Percentiles rank a stretch among this genome's conserved stretches.
These are phyloP conservation scores for Aix galericulata DNA, from an alignment of 2,113 vertebrate genomes.

Conservation along the genomic window DNA sequence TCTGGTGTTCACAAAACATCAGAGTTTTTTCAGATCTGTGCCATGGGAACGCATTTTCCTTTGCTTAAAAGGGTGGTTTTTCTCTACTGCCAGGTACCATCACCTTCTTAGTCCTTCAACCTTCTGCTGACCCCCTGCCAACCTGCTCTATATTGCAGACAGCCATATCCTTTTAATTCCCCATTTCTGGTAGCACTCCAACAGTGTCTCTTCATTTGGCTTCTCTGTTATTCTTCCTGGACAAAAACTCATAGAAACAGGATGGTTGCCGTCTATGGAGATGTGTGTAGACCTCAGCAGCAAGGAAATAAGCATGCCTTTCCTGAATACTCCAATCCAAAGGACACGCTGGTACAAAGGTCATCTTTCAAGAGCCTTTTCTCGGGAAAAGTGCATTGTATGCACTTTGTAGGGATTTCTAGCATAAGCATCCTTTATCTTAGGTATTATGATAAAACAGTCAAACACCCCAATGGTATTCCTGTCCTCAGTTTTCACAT, in stretches of 20 bases:
- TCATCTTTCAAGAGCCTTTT: neutral
- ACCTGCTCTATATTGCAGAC: neutral
- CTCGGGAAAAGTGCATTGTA: rapidly evolving
- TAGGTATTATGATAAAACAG: neutral
- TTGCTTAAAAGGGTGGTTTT: neutral
- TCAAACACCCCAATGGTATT: neutral
- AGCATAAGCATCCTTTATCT: neutral
- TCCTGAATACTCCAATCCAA: neutral
- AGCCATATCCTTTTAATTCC: neutral
- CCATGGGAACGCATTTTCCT: neutral
- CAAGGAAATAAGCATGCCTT: neutral
- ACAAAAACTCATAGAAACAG: neutral
- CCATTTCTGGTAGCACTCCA: neutral
- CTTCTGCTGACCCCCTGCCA: neutral
- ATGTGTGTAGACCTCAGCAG: neutral
- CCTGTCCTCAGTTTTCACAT: neutral
- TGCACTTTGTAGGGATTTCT: neutral
- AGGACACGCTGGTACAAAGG: neutral
- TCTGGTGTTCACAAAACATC: neutral
- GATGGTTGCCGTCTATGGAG: neutral
- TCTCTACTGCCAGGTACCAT: neutral
- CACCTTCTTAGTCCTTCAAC: neutral
- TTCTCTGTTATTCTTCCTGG: neutral
- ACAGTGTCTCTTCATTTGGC: neutral
- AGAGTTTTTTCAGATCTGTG: neutral